Conservation (phyloP, 2,113 vertebrate genomes). For the Campylorhamphus procurvoides region DNA sequence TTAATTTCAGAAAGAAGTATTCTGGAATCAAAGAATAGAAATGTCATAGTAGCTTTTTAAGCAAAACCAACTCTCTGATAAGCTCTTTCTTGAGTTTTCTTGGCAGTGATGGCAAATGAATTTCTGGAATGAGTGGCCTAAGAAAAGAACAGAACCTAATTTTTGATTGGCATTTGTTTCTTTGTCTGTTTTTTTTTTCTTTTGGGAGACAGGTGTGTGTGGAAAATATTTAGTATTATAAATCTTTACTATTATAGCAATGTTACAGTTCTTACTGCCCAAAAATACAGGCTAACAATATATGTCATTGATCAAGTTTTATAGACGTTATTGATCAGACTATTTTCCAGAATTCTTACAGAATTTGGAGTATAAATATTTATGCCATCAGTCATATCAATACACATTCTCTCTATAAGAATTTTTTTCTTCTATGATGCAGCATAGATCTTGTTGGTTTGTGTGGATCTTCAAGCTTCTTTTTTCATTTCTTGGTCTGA, state of each 20-base stretch:
- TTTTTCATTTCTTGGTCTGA: conserved; percentile 8
- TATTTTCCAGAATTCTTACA: not conserved
- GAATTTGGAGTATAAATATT: not conserved
- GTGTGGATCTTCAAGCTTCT: not conserved
- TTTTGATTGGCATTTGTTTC: not conserved
- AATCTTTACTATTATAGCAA: not conserved
- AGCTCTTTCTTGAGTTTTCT: not conserved
- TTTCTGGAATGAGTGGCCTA: not conserved
- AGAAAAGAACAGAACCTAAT: not conserved
- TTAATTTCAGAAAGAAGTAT: not conserved
- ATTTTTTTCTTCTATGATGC: not conserved
- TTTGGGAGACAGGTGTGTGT: not conserved
- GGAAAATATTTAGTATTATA: not conserved
- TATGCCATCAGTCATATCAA: not conserved
- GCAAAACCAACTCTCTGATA: not conserved
- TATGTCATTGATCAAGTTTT: not conserved
- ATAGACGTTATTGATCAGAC: not conserved
- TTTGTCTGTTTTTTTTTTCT: not conserved
- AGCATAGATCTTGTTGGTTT: not conserved
- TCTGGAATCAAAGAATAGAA: not conserved
- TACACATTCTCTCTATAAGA: not conserved
- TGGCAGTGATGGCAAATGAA: not conserved
- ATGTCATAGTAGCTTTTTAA: not conserved
- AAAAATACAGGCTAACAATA: not conserved
- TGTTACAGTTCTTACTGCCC: not conserved